Evolutionary conservation across 2,888 invertebrate genomes (phyloP), one percentile per base, ranked within the genome.

Genomic region (Thymelicus lineola): DNA sequence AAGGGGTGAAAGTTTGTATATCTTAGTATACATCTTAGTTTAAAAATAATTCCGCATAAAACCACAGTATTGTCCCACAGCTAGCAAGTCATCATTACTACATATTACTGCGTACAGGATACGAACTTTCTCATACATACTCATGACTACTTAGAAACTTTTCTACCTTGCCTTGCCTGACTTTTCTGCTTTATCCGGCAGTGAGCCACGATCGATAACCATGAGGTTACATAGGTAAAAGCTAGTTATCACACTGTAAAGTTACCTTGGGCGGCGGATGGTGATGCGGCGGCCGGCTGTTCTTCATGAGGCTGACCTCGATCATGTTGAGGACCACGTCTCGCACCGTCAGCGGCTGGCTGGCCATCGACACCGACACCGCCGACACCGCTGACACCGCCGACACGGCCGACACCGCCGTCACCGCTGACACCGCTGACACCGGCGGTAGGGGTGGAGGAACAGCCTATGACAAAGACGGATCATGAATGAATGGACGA

Each of bases 271-370:
- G 72, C 67, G 75, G 75, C 66, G 74, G 71, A 59, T 73, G 73
- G 58, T 74, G 77, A 58, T 66, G 73, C 38, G 73, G 71, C 53
- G 75, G 75, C 12, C 93, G 91, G 76, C 89, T 89, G 73, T 95
- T 95, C 82, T 97, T 96, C 87, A 95, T 95, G 64, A 98, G 88
- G 75, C 96, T 96, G 84, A 96, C 95, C 87, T 98, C 98, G 72
- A 98, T 98, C 71, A 98, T 96, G 79, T 97, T 97, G 76, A 96
- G 94, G 85, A 98, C 96, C 70, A 97, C 95, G 86, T 98, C 98
- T 76, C 97, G 96, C 20, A 98, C 97, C 65, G 97, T 97, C 72
- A 96, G 92, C 28, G 96, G 96, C 71, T 95, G 94, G 72, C 83
- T 80, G 48, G 86, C 85, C 78, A 76, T 75, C 66, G 76, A 73